phyloP scores from a whole-genome alignment of 2,888 invertebrate species.

The Amblyjoppa fuscipennis region DNA sequence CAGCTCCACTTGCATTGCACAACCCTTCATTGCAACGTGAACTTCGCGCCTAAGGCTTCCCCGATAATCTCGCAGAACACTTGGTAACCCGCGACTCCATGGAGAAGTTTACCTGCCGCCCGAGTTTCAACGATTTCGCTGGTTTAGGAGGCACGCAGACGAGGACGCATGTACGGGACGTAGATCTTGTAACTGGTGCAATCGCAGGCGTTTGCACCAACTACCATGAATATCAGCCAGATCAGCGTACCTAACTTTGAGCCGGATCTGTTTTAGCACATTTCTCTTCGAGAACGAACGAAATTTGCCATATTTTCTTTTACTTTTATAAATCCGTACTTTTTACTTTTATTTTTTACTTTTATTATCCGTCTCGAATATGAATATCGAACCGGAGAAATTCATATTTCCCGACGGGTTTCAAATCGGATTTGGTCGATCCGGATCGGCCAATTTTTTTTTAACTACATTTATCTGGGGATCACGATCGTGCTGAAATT shows the following conservation, averaged over 20 bases:
- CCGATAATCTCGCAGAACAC: conserved; percentile 56
- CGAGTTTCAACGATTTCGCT: conserved; percentile 53
- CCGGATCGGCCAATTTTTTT: neutral
- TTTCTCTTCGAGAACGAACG: neutral
- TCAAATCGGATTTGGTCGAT: neutral
- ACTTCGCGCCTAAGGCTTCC: conserved; percentile 52
- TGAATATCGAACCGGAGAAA: neutral
- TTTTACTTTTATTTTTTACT: neutral
- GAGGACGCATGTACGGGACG: conserved; percentile 4
- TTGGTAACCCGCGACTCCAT: conserved; percentile 28
- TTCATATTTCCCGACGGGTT: neutral
- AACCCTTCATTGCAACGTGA: conserved; percentile 37
- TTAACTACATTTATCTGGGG: neutral
- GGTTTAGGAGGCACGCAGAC: conserved; percentile 44
- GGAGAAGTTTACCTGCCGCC: conserved; percentile 55
- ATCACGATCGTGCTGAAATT: conserved; percentile 18
- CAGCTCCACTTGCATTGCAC: conserved; percentile 45
- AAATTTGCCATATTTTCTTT: neutral
- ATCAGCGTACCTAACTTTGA: neutral
- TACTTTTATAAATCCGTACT: neutral
- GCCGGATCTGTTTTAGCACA: neutral
- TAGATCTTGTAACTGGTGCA: neutral
- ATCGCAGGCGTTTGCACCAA: neutral
- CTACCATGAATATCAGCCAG: neutral
- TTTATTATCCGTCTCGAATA: neutral